Percentiles rank a stretch among this genome's conserved stretches.
These are phyloP conservation scores for Pachycephala philippinensis DNA, from an alignment of 2,113 vertebrate species.

Conservation along the genomic window DNA sequence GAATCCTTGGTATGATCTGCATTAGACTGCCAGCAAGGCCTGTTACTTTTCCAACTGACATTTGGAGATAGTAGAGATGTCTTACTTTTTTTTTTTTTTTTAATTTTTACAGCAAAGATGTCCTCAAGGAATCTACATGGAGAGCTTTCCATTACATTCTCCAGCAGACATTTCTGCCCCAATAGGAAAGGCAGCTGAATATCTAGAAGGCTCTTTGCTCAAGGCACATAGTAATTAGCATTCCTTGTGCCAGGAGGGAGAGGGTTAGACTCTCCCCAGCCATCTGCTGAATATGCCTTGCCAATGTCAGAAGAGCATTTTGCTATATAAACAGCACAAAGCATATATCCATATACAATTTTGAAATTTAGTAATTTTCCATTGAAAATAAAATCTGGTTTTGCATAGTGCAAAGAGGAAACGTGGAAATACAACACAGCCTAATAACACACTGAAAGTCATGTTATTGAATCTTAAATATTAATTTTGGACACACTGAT, in stretches of 20 bases:
- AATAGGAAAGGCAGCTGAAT: not conserved
- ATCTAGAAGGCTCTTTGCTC: not conserved
- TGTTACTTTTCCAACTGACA: not conserved
- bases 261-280: not conserved
- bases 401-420: not conserved
- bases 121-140: not conserved
- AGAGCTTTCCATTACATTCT: not conserved
- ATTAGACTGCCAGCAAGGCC: not conserved
- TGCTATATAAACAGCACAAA: not conserved
- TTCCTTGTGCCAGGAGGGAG: not conserved
- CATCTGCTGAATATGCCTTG: conserved; percentile 14
- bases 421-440: not conserved
- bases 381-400: conserved; percentile 6
- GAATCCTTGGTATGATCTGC: not conserved
- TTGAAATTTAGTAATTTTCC: not conserved
- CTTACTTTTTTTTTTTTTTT: not conserved
- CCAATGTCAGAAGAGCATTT: conserved; percentile 24
- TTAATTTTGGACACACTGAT: conserved; percentile 7
- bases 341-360: not conserved
- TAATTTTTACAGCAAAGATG: not conserved
- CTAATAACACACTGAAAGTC: not conserved
- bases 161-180: not conserved
- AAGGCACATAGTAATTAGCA: not conserved
- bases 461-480: not conserved
- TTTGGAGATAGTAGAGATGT: not conserved